These are phyloP conservation scores for Porites lutea DNA, from an alignment of 64 coral and sea anemone genomes.

Conservation along the genomic window DNA sequence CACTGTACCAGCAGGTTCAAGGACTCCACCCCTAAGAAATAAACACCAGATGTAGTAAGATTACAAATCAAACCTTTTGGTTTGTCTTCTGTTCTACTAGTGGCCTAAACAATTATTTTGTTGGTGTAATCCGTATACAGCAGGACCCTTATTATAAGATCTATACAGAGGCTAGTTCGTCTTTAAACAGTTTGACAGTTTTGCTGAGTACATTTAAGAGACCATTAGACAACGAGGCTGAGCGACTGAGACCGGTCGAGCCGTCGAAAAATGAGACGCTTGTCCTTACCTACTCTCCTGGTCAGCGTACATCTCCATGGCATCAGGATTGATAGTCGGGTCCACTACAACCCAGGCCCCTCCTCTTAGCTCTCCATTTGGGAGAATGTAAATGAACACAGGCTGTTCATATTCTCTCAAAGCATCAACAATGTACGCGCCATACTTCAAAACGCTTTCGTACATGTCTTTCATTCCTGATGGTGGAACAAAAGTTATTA, in stretches of 20 bases:
- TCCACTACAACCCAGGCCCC: constrained; percentile 99
- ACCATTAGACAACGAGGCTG: no score
- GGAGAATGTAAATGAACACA: constrained; percentile 93
- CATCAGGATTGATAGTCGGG: constrained; percentile 90
- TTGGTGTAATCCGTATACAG: no score
- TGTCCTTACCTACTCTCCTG: constrained; percentile 80
- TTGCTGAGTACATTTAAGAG: no score
- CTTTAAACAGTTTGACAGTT: no score
- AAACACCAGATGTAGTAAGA: background rate
- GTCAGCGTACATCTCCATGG: constrained; percentile 99
- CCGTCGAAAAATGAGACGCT: background rate
- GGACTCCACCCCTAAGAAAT: constrained; percentile 78
- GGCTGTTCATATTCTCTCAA: constrained; percentile 85
- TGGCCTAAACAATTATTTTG: background rate
- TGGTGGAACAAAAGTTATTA: background rate
- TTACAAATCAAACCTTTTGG: no score
- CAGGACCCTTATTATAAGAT: no score
- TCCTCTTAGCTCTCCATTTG: constrained; percentile 88
- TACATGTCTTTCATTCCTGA: constrained; percentile 91
- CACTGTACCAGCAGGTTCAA: constrained; percentile 96
- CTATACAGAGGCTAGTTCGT: no score
- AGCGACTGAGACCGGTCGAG: no score
- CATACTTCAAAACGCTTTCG: constrained; percentile 92
- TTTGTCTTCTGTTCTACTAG: background rate
- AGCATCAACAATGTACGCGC: constrained; percentile 94